Evolutionary conservation across 2,113 vertebrate genomes (phyloP).

Genomic region (Siniperca knerii): DNA sequence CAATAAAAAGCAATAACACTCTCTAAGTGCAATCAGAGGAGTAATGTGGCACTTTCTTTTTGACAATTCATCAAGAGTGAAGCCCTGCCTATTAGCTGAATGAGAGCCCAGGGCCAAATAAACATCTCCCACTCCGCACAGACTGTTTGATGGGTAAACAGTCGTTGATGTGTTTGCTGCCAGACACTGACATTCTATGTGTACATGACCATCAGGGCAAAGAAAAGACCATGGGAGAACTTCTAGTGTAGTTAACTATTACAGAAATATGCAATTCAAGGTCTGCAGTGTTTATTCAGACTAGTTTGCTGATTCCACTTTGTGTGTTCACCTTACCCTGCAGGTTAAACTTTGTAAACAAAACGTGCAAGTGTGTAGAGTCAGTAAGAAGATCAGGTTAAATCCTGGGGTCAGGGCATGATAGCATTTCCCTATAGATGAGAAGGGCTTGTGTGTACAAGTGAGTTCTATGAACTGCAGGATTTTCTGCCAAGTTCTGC

Average conservation of each 20-base stretch:
- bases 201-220: constrained; percentile 59
- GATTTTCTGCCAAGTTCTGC: constrained; percentile 55
- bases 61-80: constrained; percentile 74
- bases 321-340: constrained; percentile 45
- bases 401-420: constrained; percentile 15
- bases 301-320: constrained; percentile 35
- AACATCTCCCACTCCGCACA: constrained; percentile 66
- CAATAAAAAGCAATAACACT: constrained; percentile 76
- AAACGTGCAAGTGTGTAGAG: constrained; percentile 20
- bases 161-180: constrained; percentile 65
- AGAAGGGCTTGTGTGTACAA: constrained; percentile 13
- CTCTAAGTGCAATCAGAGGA: constrained; percentile 70
- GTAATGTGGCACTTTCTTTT: constrained; percentile 71
- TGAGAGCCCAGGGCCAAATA: constrained; percentile 72
- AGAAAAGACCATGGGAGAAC: constrained; percentile 49
- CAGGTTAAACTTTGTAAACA: constrained; percentile 46
- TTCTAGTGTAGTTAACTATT: constrained; percentile 69
- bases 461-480: constrained; percentile 16
- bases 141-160: constrained; percentile 78
- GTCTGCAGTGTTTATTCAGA: constrained; percentile 36
- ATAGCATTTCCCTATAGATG: constrained; percentile 35
- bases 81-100: constrained; percentile 70
- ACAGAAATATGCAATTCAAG: constrained; percentile 62
- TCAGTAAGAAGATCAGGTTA: constrained; percentile 31
- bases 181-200: constrained; percentile 57